Conservation (phyloP, 1,140 invertebrate species). For the Hylaeus volcanicus region DNA sequence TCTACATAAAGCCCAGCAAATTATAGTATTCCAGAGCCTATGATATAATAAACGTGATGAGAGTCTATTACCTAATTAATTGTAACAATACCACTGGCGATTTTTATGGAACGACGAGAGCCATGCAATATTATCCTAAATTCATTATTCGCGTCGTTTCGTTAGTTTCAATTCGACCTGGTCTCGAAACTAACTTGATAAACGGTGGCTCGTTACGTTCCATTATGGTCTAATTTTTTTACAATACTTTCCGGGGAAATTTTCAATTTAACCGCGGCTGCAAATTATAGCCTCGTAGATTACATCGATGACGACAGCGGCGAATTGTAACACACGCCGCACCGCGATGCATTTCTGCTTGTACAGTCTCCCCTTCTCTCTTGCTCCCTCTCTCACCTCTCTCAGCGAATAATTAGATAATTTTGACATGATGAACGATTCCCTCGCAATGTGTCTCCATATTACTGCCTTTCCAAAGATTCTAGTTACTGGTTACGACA, state of each 20-base stretch:
- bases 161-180: neutral
- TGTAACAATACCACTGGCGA: too few species aligned
- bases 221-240: constrained; percentile 13
- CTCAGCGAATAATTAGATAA: constrained; percentile 44
- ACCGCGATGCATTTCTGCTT: constrained; percentile 27
- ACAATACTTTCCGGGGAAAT: neutral
- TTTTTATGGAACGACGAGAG: too few species aligned
- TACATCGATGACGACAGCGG: constrained; percentile 42
- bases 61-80: too few species aligned
- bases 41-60: too few species aligned
- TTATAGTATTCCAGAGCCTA: too few species aligned
- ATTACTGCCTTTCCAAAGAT: constrained; percentile 22
- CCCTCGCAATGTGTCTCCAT: neutral
- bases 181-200: neutral
- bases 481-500: neutral
- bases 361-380: neutral
- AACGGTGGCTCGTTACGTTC: neutral
- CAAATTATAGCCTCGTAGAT: constrained; percentile 48
- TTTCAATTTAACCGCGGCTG: constrained; percentile 47
- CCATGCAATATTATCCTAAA: neutral
- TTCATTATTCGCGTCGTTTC: neutral
- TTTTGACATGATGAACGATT: constrained; percentile 39
- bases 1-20: too few species aligned
- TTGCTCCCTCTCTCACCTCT: too few species aligned
- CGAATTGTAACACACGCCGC: constrained; percentile 40